Evolutionary conservation across 2,888 invertebrate species (phyloP).

Genomic region (Cryptosula pallasiana): DNA sequence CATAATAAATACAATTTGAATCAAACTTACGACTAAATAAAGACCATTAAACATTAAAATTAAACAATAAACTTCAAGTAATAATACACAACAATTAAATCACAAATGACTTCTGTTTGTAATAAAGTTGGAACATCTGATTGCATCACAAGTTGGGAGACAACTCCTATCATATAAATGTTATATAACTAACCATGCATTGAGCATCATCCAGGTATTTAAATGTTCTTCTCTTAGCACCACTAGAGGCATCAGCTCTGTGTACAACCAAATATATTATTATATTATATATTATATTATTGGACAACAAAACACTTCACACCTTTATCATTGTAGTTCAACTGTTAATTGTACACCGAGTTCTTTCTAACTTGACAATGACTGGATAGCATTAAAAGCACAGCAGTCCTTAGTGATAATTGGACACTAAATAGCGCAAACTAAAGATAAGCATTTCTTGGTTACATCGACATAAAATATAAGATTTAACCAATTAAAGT

Average conservation of each 20-base stretch:
- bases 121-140: neutral
- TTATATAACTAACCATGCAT: conserved; percentile 52
- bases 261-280: conserved; percentile 33
- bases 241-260: conserved; percentile 63
- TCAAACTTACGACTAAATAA: neutral
- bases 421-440: no score
- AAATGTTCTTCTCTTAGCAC: conserved; percentile 59
- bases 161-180: no score
- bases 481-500: no score
- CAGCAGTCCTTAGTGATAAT: no score
- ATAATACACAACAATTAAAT: neutral
- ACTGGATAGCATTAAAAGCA: no score
- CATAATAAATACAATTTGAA: neutral
- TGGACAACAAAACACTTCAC: no score
- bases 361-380: no score
- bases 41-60: neutral
- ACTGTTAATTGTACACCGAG: no score
- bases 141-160: no score
- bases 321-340: no score
- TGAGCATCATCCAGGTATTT: conserved; percentile 65
- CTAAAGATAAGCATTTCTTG: no score
- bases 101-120: neutral
- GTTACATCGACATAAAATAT: no score
- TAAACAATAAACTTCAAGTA: neutral
- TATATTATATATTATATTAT: neutral